Evolutionary conservation across 2,113 vertebrate genomes (phyloP), one percentile per base, ranked within the genome.

Genomic region (Strix uralensis): DNA sequence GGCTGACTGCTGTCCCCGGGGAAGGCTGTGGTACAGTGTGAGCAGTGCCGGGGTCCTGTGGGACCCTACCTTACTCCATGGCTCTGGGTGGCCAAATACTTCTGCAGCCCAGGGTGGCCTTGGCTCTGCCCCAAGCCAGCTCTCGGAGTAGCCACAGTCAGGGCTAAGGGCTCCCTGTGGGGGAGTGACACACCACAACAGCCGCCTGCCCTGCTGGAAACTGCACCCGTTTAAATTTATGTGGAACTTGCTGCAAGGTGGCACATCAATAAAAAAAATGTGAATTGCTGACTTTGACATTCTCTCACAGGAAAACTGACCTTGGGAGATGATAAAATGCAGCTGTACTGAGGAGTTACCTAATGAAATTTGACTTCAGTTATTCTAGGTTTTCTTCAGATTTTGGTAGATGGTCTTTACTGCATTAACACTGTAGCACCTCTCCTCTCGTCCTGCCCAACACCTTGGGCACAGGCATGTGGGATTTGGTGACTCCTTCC

Each of bases 321-420:
- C 84, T 87, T 92, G 81, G 62, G 51, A 88, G 71, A 70, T 49
- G 73, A 85, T 29, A 70, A 95, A 95, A 82, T 69, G 58, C 81
- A 88, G 92, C 67, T 92, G 70, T 74, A 59, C 58, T 5, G 10
- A 90, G 78, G 15, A 95, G 42, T 58, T 62, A 73, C 18, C 29
- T 73, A 82, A 82, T 66, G 88, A 87, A 81, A 20, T 70, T 77
- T 94, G 54, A 42, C 40, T 85, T 81, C 0, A 66, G 44, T 86
- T 88, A 65, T 42, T 63, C 42, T 36, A 42, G 19, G 13, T 66
- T 83, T 90, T 92, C 49, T 77, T 67, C 44, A 77, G 1, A 22
- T 86, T 70, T 74, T 51, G 10, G 46, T 83, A 62, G 51, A 54
- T 74, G 58, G 23, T 86, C 46, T 83, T 78, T 15, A 38, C 47